Evolutionary conservation across 1,140 invertebrate species (phyloP).

Genomic region (Pseudachorutes palmiensis): DNA sequence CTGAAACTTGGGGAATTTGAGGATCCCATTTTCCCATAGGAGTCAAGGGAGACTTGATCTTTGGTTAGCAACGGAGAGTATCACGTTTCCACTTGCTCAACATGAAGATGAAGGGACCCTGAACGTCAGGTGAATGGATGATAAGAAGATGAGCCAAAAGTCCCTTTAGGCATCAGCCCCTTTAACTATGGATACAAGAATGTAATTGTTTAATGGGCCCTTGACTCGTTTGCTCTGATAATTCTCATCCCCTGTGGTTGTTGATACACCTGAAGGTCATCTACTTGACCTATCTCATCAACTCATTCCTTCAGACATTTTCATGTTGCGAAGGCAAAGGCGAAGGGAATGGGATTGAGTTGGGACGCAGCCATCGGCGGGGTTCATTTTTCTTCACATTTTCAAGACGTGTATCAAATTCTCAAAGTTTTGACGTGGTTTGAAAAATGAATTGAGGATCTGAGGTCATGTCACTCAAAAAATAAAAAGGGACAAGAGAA

Average conservation of each 20-base stretch:
- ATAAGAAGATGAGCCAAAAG: too few species aligned
- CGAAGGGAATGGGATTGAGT: too few species aligned
- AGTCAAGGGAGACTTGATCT: not conserved
- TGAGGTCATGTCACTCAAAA: too few species aligned
- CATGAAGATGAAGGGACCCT: not conserved
- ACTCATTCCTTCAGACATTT: not conserved
- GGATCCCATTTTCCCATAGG: not conserved
- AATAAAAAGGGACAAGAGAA: too few species aligned
- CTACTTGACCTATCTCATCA: constrained; percentile 10
- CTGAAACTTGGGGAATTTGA: not conserved
- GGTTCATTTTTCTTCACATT: too few species aligned
- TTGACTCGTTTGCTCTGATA: not conserved
- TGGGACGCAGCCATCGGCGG: too few species aligned
- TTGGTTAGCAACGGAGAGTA: not conserved
- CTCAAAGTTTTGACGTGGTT: too few species aligned
- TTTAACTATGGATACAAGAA: too few species aligned
- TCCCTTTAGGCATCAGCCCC: too few species aligned
- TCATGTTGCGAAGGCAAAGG: too few species aligned
- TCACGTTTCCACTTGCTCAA: not conserved
- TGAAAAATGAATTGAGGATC: too few species aligned
- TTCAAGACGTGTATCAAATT: too few species aligned
- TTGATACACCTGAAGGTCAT: not conserved
- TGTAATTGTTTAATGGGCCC: constrained; percentile 5
- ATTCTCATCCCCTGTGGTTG: not conserved
- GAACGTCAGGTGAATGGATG: not conserved